Evolutionary conservation across 1,140 invertebrate genomes (phyloP), one percentile per base, ranked within the genome.

Genomic region (Atta cephalotes): DNA sequence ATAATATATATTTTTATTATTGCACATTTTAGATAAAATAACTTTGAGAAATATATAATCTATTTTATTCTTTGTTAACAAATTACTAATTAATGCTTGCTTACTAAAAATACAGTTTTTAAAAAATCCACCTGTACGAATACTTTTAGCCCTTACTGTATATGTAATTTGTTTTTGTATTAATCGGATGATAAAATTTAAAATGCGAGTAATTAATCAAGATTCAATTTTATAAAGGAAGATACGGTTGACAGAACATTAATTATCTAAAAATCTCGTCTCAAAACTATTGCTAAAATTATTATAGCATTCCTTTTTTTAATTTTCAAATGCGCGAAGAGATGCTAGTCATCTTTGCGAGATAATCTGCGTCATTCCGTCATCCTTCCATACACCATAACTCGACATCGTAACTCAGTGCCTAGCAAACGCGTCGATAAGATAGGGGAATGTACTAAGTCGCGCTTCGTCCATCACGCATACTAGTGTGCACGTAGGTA

Each of bases 351-450:
- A 31, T 35, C 6, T 82, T 18, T 39, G 25, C 78, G 14, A 80
- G 65, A 45, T 84, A 76, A 84, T 84, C 70, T 51, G 56, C 39
- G 70, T 45, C 39, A 45, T 62, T 63, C 72, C 79, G n/a, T 70
- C 49, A 49, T 18, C 39, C 25, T 25, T 62, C 58, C 45, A 12
- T 82, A 16, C n/a, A 31, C 4, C 70, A 56, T 84, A 76, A 84
- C 39, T 62, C 56, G 80, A 76, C 80, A 63, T 58, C 56, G 56
- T 51, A 62, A 74, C 35, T 74, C 70, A 45, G 70, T 74, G 39
- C 56, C n/a, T 58, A 76, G 80, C 39, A 56, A 51, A 58, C 56
- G 68, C 80, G 56, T 84, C 70, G 70, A 84, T 84, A 49, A 74
- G 39, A 10, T 58, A 25, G 51, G 21, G 51, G 28, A 45, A 70